Percentiles rank a stretch among this genome's conserved stretches.
Evolutionary conservation across 2,797 vertebrate species (phyloP).

Genomic region (Sebastes iracundus): DNA sequence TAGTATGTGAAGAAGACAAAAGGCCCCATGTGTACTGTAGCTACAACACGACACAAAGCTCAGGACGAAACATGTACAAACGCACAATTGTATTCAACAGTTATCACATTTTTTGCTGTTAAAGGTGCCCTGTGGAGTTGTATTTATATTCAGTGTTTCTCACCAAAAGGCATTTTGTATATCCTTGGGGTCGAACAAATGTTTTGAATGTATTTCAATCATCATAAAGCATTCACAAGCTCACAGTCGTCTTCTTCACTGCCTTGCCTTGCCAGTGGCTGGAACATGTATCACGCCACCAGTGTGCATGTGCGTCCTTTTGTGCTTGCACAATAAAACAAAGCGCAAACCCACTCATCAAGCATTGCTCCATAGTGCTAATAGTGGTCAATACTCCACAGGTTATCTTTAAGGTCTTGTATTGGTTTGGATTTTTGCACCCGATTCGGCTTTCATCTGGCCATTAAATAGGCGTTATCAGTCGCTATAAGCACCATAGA

Average conservation of each 20-base stretch:
- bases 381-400: not conserved
- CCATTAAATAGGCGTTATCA: no score
- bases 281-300: not conserved
- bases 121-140: not conserved
- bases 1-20: conserved; percentile 11
- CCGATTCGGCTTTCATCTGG: no score
- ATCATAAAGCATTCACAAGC: not conserved
- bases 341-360: not conserved
- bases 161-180: not conserved
- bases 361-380: not conserved
- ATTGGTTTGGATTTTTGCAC: not conserved
- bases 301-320: not conserved
- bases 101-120: not conserved
- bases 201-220: not conserved
- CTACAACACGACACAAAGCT: not conserved
- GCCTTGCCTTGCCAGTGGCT: not conserved
- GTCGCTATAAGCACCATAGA: no score
- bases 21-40: not conserved
- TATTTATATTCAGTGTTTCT: not conserved
- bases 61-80: not conserved
- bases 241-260: not conserved
- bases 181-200: not conserved
- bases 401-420: not conserved
- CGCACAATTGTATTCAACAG: not conserved
- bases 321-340: not conserved